Base-by-base conservation (phyloP, 2,888 invertebrate species). In the Hyposoter didymator region DNA sequence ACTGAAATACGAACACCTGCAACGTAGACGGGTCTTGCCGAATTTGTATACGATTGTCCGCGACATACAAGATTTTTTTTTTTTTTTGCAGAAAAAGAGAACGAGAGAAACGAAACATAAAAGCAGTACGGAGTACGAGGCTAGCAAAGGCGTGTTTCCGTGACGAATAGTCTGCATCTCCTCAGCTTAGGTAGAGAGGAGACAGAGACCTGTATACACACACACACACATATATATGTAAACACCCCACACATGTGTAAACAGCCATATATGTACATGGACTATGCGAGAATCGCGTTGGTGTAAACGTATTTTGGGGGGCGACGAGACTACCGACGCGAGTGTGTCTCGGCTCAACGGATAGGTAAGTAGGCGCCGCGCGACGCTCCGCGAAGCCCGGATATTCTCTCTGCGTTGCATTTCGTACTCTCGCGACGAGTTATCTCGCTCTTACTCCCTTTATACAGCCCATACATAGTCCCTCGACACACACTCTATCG, bases 321-420 rank as follows among this genome's bases (percentile, higher is more conserved):
- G 85, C 87, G 80, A 85, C 82, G 85, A 85, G 87, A 87, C 82
- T 83, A 85, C 84, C 82, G 84, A 82, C 84, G 87, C 85, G 79
- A 82, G 85, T 85, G 82, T 87, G 87, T 87, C 84, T 87, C 87
- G 87, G 83, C 79, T 87, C 80, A 85, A 64, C 86, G 85, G 86
- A 81, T 85, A 82, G 84, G 86, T 86, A 85, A 82, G 86, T 84
- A 83, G 83, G 84, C 86, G 84, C 85, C 79, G 86, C 84, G 84
- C 76, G 75, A 82, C 79, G 76, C 85, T 73, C 35, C 52, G 69
- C 52, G 69, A 74, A 75, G 70, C 84, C 83, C 69, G 83, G 80
- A 80, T 85, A 80, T 83, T 85, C 85, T 85, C 75, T 75, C 83
- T 64, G 80, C 80, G 62, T 67, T 80, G 73, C 72, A 64, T 80